Percentiles rank a stretch among this genome's conserved stretches.
These are phyloP conservation scores for Prinia subflava DNA, from an alignment of 2,113 vertebrate genomes.

Conservation along the genomic window DNA sequence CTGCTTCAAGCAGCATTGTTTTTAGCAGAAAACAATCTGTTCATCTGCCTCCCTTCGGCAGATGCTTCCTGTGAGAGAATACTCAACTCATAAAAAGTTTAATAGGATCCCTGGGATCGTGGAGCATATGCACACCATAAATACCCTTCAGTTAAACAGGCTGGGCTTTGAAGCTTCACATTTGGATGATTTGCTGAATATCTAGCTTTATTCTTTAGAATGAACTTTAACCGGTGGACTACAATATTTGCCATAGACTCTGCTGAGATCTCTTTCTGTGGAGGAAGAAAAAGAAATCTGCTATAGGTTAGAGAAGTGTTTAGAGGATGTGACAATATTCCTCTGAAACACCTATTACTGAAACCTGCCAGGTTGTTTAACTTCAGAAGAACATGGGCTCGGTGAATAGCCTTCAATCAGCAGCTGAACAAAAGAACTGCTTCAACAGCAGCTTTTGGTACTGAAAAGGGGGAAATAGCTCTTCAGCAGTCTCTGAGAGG, in stretches of 20 bases:
- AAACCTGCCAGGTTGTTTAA: not conserved
- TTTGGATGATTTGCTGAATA: not conserved
- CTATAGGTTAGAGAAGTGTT: not conserved
- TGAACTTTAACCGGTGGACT: not conserved
- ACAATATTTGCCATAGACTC: not conserved
- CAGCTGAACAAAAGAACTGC: not conserved
- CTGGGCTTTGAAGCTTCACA: not conserved
- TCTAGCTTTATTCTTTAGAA: not conserved
- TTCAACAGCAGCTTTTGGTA: not conserved
- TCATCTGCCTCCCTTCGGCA: slow-evolving; percentile 7
- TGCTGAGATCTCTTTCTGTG: not conserved
- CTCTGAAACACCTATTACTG: not conserved
- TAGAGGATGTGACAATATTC: not conserved
- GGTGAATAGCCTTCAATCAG: not conserved
- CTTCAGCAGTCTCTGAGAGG: not conserved
- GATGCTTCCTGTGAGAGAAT: not conserved
- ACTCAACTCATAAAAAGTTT: not conserved
- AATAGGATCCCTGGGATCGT: not conserved
- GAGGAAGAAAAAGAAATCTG: not conserved
- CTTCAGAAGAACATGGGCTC: not conserved
- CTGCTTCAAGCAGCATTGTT: not conserved
- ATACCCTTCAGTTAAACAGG: not conserved
- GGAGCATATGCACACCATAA: not conserved
- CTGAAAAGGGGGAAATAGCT: not conserved
- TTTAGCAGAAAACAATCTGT: not conserved